Conservation (phyloP, 2,797 vertebrate species). For the Knipowitschia caucasica region DNA sequence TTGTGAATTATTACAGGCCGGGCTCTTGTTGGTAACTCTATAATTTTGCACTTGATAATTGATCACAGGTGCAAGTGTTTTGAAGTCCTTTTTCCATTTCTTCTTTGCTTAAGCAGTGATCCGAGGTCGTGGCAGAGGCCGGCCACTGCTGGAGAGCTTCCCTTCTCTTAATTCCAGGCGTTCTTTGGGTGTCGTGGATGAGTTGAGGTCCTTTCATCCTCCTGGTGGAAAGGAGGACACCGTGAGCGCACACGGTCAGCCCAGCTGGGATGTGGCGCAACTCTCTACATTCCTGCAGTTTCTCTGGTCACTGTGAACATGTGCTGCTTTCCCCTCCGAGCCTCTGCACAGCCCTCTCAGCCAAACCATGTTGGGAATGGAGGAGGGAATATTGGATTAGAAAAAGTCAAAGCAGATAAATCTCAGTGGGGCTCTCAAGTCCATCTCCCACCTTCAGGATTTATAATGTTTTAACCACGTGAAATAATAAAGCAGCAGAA, state of each 20-base stretch:
- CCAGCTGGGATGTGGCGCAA: conserved; percentile 76
- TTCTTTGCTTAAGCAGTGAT: conserved; percentile 61
- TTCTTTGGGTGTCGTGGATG: conserved; percentile 64
- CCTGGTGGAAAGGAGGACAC: conserved; percentile 69
- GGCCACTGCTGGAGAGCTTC: conserved; percentile 68
- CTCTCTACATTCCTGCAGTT: conserved; percentile 71
- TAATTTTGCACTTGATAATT: conserved; percentile 74
- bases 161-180: conserved; percentile 70
- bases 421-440: conserved; percentile 66
- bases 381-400: conserved; percentile 71
- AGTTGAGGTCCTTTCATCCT: conserved; percentile 74
- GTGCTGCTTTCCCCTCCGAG: conserved; percentile 53
- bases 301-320: conserved; percentile 69
- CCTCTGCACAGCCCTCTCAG: conserved; percentile 60
- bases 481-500: conserved; percentile 61
- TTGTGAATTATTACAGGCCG: conserved; percentile 71
- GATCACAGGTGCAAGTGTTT: conserved; percentile 72
- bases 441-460: conserved; percentile 65
- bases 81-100: conserved; percentile 51
- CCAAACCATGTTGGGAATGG: conserved; percentile 68
- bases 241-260: conserved; percentile 65
- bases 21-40: conserved; percentile 66
- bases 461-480: conserved; percentile 72
- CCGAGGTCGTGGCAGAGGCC: conserved; percentile 65
- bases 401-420: conserved; percentile 71